These are phyloP conservation scores for Limnephilus marmoratus DNA, from an alignment of 2,888 invertebrate species.

Conservation along the genomic window DNA sequence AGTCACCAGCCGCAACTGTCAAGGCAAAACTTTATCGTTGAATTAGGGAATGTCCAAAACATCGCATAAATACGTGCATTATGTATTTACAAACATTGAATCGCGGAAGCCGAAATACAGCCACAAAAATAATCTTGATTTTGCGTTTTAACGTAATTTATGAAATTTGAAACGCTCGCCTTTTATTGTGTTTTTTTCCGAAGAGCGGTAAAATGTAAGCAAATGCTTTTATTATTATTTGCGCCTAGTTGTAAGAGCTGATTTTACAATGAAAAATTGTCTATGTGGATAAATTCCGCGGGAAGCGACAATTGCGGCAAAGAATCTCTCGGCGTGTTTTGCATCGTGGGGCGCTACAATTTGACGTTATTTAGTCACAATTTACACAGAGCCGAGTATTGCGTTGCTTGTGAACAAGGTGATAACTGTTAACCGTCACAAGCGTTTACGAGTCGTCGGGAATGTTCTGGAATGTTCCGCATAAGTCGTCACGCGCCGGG, in stretches of 20 bases:
- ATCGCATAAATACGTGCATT: neutral
- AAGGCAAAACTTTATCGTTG: neutral
- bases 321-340: constrained; percentile 28
- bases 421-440: constrained; percentile 54
- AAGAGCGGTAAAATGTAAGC: neutral
- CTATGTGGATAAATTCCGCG: neutral
- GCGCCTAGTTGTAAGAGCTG: neutral
- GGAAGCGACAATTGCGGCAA: constrained; percentile 19
- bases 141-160: neutral
- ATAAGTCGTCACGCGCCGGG: constrained; percentile 30
- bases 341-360: constrained; percentile 39
- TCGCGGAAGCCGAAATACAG: no score
- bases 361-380: constrained; percentile 54
- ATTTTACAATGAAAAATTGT: constrained; percentile 7
- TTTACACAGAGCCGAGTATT: constrained; percentile 44
- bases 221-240: neutral
- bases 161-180: neutral
- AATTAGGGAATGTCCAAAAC: neutral
- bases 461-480: constrained; percentile 45
- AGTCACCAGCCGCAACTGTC: neutral
- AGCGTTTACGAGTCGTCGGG: constrained; percentile 52
- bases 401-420: constrained; percentile 46
- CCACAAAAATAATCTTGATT: no score
- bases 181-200: neutral
- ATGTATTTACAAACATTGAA: neutral